phyloP scores from a whole-genome alignment of 2,888 invertebrate genomes.

The Endomychus coccineus region DNA sequence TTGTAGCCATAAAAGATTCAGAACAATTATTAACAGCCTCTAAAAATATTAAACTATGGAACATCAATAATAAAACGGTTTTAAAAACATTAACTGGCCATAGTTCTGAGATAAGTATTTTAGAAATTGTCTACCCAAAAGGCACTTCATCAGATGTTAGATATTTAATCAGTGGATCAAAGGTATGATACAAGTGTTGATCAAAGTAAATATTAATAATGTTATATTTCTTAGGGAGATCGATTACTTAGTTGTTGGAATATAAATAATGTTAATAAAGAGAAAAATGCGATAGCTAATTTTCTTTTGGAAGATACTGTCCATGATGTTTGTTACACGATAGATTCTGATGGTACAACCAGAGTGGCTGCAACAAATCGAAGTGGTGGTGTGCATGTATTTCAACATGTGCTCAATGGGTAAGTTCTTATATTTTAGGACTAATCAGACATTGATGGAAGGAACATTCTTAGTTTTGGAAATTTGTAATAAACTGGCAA shows the following conservation, averaged over 20 bases:
- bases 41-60: slow-evolving; percentile 55
- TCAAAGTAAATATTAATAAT: not conserved
- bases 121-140: slow-evolving; percentile 39
- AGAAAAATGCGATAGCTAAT: slow-evolving; percentile 50
- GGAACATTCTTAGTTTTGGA: too few species aligned
- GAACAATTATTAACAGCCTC: slow-evolving; percentile 40
- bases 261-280: slow-evolving; percentile 41
- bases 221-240: slow-evolving; percentile 35
- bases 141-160: slow-evolving; percentile 27
- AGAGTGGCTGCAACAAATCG: slow-evolving; percentile 55
- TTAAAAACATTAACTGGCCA: slow-evolving; percentile 60
- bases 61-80: slow-evolving; percentile 51
- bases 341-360: slow-evolving; percentile 46
- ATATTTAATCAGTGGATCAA: slow-evolving; percentile 46
- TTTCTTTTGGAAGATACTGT: slow-evolving; percentile 66
- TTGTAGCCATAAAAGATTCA: slow-evolving; percentile 52
- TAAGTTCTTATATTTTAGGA: slow-evolving; percentile 36
- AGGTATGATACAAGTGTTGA: slow-evolving; percentile 27
- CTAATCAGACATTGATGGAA: too few species aligned
- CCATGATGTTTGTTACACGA: slow-evolving; percentile 46
- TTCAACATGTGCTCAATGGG: slow-evolving; percentile 70
- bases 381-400: slow-evolving; percentile 73
- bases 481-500: too few species aligned
- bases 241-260: slow-evolving; percentile 47
- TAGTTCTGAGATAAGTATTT: slow-evolving; percentile 49